phyloP scores from a whole-genome alignment of 2,888 invertebrate genomes.

The Apotomis turbidana region DNA sequence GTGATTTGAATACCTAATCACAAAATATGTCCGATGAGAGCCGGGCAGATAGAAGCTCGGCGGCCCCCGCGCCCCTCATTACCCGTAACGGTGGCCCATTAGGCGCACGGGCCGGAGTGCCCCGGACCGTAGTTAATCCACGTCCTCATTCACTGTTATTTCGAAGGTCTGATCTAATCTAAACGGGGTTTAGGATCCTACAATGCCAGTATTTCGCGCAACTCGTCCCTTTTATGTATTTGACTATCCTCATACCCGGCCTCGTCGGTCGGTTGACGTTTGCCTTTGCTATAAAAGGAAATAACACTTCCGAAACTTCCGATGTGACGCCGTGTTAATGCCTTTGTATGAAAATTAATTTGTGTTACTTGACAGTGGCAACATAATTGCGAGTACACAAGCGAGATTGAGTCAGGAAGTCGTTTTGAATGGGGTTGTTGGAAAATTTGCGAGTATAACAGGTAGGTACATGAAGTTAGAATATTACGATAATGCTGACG shows the following conservation, averaged over 20 bases:
- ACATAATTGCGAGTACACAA: conserved; percentile 49
- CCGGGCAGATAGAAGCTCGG: conserved; percentile 58
- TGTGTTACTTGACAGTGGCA: conserved; percentile 48
- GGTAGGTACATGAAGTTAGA: conserved; percentile 4
- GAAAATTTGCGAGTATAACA: conserved; percentile 19
- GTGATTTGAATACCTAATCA: conserved; percentile 49
- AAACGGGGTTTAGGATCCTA: conserved; percentile 82
- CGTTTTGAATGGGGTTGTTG: conserved; percentile 21
- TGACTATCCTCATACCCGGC: conserved; percentile 73
- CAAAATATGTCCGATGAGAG: conserved; percentile 58
- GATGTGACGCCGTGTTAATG: conserved; percentile 68
- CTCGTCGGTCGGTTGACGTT: conserved; percentile 68
- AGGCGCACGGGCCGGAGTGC: conserved; percentile 81
- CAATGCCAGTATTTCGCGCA: conserved; percentile 80
- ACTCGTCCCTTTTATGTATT: conserved; percentile 82
- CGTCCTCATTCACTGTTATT: conserved; percentile 84
- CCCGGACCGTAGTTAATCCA: conserved; percentile 84
- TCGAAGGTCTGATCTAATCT: conserved; percentile 84
- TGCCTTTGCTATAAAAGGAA: conserved; percentile 76
- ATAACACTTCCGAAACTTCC: conserved; percentile 77
- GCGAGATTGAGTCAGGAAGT: conserved; percentile 36
- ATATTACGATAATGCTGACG: conserved; percentile 57
- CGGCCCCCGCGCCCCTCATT: conserved; percentile 75
- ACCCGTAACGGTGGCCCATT: conserved; percentile 81
- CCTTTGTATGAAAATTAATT: conserved; percentile 69